phyloP scores from a whole-genome alignment of 2,113 vertebrate genomes.

The Tichodroma muraria region DNA sequence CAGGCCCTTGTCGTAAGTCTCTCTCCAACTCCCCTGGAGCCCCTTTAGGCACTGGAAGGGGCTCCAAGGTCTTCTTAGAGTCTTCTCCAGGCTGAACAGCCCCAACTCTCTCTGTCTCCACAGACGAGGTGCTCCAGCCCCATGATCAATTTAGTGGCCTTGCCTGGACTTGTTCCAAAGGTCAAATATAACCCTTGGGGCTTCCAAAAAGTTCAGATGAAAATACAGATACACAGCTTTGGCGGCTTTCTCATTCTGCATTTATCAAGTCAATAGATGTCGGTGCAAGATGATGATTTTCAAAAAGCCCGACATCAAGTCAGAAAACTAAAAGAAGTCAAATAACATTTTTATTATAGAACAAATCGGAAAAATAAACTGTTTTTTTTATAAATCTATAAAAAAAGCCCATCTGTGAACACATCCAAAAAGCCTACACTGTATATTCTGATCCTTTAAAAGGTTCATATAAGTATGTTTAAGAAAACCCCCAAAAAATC shows the following conservation, averaged over 20 bases:
- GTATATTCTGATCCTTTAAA: background rate
- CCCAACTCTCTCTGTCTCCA: background rate
- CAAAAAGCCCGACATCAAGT: background rate
- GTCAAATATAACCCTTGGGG: background rate
- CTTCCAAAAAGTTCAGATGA: background rate
- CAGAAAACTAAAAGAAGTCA: background rate
- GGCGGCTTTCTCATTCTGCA: background rate
- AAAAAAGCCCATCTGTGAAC: background rate
- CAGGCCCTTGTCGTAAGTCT: background rate
- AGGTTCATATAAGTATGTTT: background rate
- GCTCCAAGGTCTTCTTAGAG: background rate
- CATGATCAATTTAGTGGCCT: background rate
- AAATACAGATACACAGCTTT: background rate
- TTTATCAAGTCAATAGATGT: background rate
- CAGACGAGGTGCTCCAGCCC: background rate
- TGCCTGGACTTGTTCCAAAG: background rate
- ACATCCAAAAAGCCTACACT: background rate
- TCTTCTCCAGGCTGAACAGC: background rate
- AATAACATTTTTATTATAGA: background rate
- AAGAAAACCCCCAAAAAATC: background rate
- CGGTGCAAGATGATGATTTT: background rate
- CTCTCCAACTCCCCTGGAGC: background rate
- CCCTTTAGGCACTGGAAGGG: background rate
- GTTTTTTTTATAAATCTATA: too few species aligned
- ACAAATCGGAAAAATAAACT: background rate